Evolutionary conservation across 1,140 invertebrate species (phyloP), one percentile per base, ranked within the genome.

Genomic region (Lasioglossum albipes): DNA sequence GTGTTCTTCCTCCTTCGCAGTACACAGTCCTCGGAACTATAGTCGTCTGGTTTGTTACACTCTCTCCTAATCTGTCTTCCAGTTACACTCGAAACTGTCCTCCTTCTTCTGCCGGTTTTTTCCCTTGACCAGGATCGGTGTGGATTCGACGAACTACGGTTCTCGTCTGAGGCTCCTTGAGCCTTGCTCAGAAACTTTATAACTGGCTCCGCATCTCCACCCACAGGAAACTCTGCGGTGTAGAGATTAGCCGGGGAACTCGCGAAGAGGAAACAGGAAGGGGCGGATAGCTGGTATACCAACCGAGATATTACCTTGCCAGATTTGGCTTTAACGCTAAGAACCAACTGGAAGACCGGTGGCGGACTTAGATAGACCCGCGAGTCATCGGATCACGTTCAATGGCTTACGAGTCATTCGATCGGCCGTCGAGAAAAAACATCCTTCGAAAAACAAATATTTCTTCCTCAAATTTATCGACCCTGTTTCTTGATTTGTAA

Each of bases 221-320:
- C 84, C 84, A 90, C 90, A 90, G 90, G 90, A 91, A 59, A 59
- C 87, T 87, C 79, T 85, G 87, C 45, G 89, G 88, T 75, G 78
- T 87, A 72, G 67, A 90, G 89, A 90, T 90, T 90, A 89, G 69
- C 81, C 36, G 80, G 62, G 42, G 20, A 69, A 84, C 77, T 79
- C 70, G 64, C 70, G 61, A 85, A 86, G 67, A 88, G 87, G 90
- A 91, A 91, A 90, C 91, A 91, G 91, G 91, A 91, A 90, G 90
- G 88, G 90, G 89, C 84, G 90, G 90, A 82, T 89, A 88, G 85
- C 82, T 81, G 84, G 81, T 79, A 31, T 45, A 62, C 57, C n/a
- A 68, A 83, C 85, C 79, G 75, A 88, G 89, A 90, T 90, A 90
- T 66, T 79, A 75, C 36, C 61, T 71, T 77, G n/a, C n/a, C 76